phyloP scores from a whole-genome alignment of 2,888 invertebrate genomes.

The Saturnia pavonia region DNA sequence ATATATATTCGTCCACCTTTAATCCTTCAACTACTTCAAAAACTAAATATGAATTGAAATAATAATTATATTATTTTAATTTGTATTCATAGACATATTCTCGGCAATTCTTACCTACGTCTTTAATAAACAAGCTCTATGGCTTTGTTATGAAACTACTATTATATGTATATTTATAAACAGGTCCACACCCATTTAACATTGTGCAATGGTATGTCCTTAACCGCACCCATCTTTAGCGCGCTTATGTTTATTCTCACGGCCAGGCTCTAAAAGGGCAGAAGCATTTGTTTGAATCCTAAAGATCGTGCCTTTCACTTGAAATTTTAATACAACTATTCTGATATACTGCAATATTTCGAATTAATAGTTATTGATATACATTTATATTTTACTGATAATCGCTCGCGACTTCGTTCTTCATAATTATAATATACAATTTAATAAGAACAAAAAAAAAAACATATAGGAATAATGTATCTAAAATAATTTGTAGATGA shows the following conservation, averaged over 20 bases:
- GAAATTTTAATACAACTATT: neutral
- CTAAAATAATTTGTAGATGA: too few relatives aligned
- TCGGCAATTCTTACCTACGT: neutral
- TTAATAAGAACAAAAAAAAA: too few relatives aligned
- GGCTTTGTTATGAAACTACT: neutral
- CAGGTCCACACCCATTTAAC: conserved; percentile 8
- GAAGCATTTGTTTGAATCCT: conserved; percentile 4
- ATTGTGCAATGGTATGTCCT: conserved; percentile 8
- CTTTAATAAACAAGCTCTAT: neutral
- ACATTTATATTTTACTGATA: neutral
- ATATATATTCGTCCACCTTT: too few relatives aligned
- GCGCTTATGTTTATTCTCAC: conserved; percentile 7
- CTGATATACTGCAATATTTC: too few relatives aligned
- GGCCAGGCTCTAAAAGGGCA: conserved; percentile 15
- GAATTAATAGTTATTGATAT: too few relatives aligned
- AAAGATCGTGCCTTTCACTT: conserved; percentile 11
- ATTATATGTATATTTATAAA: neutral
- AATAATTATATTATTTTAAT: neutral
- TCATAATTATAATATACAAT: too few relatives aligned
- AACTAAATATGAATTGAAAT: too few relatives aligned
- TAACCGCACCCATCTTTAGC: conserved; percentile 14
- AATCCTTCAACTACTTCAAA: too few relatives aligned
- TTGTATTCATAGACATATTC: neutral
- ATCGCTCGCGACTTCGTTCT: too few relatives aligned
- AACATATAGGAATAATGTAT: too few relatives aligned